Base-by-base conservation (phyloP, 2,113 vertebrate genomes). In the rabbit (Oryctolagus cuniculus) region DNA sequence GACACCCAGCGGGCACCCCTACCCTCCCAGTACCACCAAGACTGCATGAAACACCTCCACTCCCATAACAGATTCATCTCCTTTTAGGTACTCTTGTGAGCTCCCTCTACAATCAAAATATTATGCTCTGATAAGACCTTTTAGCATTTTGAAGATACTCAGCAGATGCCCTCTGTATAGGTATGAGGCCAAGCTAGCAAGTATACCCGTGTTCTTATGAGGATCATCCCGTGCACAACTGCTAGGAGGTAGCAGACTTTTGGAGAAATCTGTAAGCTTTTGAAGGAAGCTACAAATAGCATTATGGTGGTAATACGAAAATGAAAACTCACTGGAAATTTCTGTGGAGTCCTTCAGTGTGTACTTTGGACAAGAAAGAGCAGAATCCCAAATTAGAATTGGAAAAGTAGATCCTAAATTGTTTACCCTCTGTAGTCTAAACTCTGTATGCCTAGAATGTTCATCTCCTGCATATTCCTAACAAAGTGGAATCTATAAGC, bases 61-160 rank as follows among this genome's bases (percentile, higher is more conserved):
- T 44, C 7, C 44, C 44, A 44, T 6, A 44, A 6, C 44, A 44
- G 7, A 44, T 44, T 44, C 44, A 44, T 7, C 7, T 44, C 44
- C 44, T 44, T 44, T 44, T 44, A 44, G 44, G 7, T 6, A 44
- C 6, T 44, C 93, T 99, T 99, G 55, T 99, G 98, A 0, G 98
- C 98, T 0, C 99, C 98, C 95, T 99, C 99, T 4, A 99, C 98
- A 69, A 99, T 98, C 95, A 99, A 96, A 74, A 99, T 98, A 0
- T 99, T 99, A 87, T 99, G 98, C 98, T 99, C 99, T 0, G 98
- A 99, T 94, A 99, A 98, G 0, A 99, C 99, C 94, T 99, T 99
- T 98, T 99, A 99, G 94, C 98, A 99, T 92, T 99, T 99, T 31
- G 99, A 99, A 38, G 99, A 98, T 11, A 99, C 98, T 99, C 99